These are phyloP conservation scores for Forpus xanthops DNA, from an alignment of 2,797 vertebrate genomes.

Conservation along the genomic window DNA sequence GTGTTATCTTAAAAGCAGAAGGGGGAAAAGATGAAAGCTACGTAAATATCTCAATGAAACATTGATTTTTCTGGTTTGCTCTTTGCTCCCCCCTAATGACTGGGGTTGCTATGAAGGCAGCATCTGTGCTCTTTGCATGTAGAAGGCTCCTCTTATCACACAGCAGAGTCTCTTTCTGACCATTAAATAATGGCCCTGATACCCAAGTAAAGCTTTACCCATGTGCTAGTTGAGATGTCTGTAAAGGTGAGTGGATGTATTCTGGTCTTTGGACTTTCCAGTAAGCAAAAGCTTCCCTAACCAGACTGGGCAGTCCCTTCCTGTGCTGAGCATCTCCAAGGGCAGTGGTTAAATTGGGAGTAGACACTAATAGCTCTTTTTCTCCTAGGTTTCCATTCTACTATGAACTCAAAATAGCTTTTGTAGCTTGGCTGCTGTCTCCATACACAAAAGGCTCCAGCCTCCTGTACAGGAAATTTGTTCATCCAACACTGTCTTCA, in stretches of 20 bases:
- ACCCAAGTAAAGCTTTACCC: neutral
- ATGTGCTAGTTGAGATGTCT: neutral
- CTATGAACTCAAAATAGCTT: slow-evolving; percentile 99
- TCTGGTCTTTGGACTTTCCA: neutral
- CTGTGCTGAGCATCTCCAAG: neutral
- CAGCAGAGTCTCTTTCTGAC: neutral
- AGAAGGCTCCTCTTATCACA: neutral
- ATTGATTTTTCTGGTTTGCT: neutral
- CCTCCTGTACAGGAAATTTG: slow-evolving; percentile 97
- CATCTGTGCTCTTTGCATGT: neutral
- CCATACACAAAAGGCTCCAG: slow-evolving; percentile 99
- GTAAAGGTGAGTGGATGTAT: neutral
- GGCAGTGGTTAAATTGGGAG: neutral
- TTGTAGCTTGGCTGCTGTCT: slow-evolving; percentile 97
- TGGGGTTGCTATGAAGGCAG: neutral
- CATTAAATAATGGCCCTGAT: neutral
- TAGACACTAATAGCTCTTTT: neutral
- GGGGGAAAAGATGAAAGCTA: neutral
- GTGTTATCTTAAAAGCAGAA: neutral
- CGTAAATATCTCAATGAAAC: neutral
- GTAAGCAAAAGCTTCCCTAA: neutral
- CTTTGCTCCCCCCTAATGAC: neutral
- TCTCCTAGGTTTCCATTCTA: slow-evolving; percentile 95
- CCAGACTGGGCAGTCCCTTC: neutral
- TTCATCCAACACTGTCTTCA: slow-evolving; percentile 97